A percentile compares a stretch with the other conserved stretches of the same genome.
Conservation (phyloP, 2,888 invertebrate species). For the Flabesymbios commensalis region DNA sequence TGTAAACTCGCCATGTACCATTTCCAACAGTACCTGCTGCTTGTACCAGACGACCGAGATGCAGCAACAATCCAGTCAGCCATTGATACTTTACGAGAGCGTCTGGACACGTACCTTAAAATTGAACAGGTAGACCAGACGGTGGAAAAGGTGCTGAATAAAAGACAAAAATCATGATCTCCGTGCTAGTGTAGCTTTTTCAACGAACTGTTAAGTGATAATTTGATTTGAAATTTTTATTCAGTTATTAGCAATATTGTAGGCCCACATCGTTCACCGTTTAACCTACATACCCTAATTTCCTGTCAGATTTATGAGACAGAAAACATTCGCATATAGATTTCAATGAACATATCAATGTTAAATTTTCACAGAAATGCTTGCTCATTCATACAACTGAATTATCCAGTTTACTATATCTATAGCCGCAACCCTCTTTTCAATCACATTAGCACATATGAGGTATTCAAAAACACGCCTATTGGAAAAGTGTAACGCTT, state of each 20-base stretch:
- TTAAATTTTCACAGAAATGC: no score
- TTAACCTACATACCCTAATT: neutral
- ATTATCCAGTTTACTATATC: no score
- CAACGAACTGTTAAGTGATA: neutral
- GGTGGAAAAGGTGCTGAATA: neutral
- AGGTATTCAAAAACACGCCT: no score
- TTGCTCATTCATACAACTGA: no score
- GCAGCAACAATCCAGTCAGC: conserved; percentile 25
- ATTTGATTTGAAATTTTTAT: neutral
- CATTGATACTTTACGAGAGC: conserved; percentile 24
- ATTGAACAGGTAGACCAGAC: conserved; percentile 17
- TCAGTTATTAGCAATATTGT: neutral
- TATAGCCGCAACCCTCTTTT: no score
- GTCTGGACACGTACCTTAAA: conserved; percentile 18
- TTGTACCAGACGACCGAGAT: conserved; percentile 27
- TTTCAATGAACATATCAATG: no score
- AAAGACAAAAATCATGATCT: no score
- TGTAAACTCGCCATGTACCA: conserved; percentile 34
- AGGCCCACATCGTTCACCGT: neutral
- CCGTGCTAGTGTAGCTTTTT: neutral
- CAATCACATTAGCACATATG: no score
- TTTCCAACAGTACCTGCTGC: conserved; percentile 30
- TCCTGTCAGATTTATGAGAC: no score
- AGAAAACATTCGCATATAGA: no score
- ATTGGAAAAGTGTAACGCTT: no score